Evolutionary conservation across 2,113 vertebrate genomes (phyloP), one percentile per base, ranked within the genome.

Genomic region (Zosterops pallidus): DNA sequence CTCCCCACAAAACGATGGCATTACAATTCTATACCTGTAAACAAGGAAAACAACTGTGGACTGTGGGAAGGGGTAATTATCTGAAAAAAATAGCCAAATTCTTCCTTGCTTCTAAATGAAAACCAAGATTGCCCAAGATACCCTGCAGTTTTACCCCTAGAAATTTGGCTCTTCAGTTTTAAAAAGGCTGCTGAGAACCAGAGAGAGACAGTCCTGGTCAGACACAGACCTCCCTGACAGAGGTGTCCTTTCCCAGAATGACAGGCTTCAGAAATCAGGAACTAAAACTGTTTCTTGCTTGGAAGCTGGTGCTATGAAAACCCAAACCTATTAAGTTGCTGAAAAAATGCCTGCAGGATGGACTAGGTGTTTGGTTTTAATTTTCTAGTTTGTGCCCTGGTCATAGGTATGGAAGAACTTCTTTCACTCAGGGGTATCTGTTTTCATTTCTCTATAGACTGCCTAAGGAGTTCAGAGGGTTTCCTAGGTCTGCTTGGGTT

Each of bases 1-100:
- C 20, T 89, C 52, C 33, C 92, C 92, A 71, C 94, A 92, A 86
- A 94, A 89, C 1, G 59, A 95, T 63, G 83, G 47, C 4, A 4
- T 86, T 88, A 59, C 37, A 12, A 52, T 95, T 83, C 64, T 78
- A 3, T 86, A 77, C 9, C 26, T 84, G 56, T 95, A 96, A 96
- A 95, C 80, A 86, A 89, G 86, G 94, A 92, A 96, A 91, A 87
- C 84, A 84, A 92, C 68, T 78, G 29, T 44, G 86, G 79, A 81
- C 50, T 86, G 64, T 68, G 86, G 80, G 52, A 94, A 95, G 60
- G 72, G 90, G 60, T 89, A 93, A 94, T 89, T 94, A 93, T 39
- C 41, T 79, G 44, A 72, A 94, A 96, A 96, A 96, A 95, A 85
- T 19, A 92, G 44, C 64, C 24, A 41, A 44, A 65, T 81, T 93